Percentiles rank a stretch among this genome's conserved stretches.
Evolutionary conservation across 2,113 vertebrate species (phyloP).

Genomic region (Neofelis nebulosa): DNA sequence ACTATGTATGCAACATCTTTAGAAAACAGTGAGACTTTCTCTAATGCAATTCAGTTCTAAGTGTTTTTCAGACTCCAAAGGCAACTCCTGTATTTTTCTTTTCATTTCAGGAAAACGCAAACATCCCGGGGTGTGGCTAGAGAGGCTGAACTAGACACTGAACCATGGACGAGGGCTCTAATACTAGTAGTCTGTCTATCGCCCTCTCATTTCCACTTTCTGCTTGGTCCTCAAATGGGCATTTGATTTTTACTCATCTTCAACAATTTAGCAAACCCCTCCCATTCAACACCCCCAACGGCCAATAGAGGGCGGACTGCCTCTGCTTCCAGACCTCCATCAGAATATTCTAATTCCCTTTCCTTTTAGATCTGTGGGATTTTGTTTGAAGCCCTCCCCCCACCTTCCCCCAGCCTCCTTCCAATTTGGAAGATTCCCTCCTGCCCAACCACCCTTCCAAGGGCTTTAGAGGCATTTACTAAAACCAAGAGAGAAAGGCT

Average conservation of each 20-base stretch:
- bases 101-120: not conserved
- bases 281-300: not conserved
- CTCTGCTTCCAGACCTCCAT: constrained; percentile 44
- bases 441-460: not conserved
- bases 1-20: not conserved
- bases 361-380: not conserved
- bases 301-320: constrained; percentile 75
- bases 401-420: too few species aligned
- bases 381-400: not conserved
- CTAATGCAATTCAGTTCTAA: not conserved
- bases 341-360: not conserved
- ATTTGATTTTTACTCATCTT: constrained; percentile 29
- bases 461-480: not conserved
- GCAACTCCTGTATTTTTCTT: not conserved
- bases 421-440: not conserved
- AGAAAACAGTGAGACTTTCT: not conserved
- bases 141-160: not conserved
- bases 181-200: not conserved
- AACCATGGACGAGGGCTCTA: not conserved
- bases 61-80: not conserved
- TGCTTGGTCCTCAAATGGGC: not conserved
- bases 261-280: not conserved
- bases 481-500: not conserved
- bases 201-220: not conserved
- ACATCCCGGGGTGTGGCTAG: not conserved